phyloP scores from a whole-genome alignment of 1,140 invertebrate genomes.

The Brachionus rotundiformis region DNA sequence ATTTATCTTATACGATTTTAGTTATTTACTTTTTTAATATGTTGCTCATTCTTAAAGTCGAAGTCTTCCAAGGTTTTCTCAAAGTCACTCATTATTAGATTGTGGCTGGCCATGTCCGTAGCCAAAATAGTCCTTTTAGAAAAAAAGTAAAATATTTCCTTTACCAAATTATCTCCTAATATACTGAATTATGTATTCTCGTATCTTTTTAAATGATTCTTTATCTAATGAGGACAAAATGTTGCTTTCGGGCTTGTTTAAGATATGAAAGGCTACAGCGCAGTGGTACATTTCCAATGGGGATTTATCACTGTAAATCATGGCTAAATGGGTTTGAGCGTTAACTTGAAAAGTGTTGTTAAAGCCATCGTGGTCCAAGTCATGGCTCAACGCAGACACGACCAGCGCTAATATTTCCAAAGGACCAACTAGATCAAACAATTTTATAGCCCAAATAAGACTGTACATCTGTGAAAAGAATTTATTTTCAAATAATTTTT shows the following conservation, averaged over 20 bases:
- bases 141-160: constrained; percentile 53
- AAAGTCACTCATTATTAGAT: constrained; percentile 64
- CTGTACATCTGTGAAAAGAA: constrained; percentile 31
- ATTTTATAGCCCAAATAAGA: constrained; percentile 11
- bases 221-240: constrained; percentile 72
- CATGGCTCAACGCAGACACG: constrained; percentile 77
- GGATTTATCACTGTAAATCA: constrained; percentile 84
- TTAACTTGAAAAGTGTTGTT: constrained; percentile 72
- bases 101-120: constrained; percentile 65
- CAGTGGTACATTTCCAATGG: constrained; percentile 86
- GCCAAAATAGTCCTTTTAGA: constrained; percentile 64
- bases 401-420: constrained; percentile 77
- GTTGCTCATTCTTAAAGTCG: constrained; percentile 3
- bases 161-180: not conserved
- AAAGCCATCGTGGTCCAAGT: constrained; percentile 66
- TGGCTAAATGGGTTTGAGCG: constrained; percentile 78
- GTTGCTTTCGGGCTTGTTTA: constrained; percentile 74
- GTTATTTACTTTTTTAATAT: not conserved
- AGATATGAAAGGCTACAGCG: constrained; percentile 78
- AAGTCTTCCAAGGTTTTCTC: constrained; percentile 56
- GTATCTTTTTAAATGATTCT: constrained; percentile 66
- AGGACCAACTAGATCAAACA: constrained; percentile 68
- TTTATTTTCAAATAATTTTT: too few relatives aligned
- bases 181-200: constrained; percentile 53
- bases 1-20: too few relatives aligned